phyloP scores from a whole-genome alignment of 2,797 vertebrate species.

The Notolepis coatsorum region DNA sequence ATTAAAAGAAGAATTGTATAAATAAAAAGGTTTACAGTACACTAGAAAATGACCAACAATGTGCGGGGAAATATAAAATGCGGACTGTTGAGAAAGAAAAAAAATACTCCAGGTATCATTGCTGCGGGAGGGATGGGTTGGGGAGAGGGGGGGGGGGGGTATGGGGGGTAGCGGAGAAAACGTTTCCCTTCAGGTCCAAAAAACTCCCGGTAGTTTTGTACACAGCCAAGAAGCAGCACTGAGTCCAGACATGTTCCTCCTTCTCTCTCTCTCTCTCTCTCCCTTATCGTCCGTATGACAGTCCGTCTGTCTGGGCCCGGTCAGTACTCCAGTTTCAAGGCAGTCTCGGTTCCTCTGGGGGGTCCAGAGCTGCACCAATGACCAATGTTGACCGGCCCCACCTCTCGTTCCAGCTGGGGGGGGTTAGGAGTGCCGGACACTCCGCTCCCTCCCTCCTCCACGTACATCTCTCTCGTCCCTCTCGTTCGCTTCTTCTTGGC shows the following conservation, averaged over 20 bases:
- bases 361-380: constrained; percentile 42
- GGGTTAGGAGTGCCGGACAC: constrained; percentile 22
- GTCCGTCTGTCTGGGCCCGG: constrained; percentile 43
- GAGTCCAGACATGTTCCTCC: constrained; percentile 54
- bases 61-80: constrained; percentile 76
- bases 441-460: constrained; percentile 61
- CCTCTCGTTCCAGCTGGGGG: constrained; percentile 29
- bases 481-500: constrained; percentile 57
- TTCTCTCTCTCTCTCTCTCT: constrained; percentile 20
- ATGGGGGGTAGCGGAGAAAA: background rate
- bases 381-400: constrained; percentile 38
- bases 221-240: constrained; percentile 68
- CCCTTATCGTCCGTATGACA: constrained; percentile 30
- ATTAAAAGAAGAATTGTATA: constrained; percentile 79
- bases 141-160: background rate
- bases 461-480: constrained; percentile 54
- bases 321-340: constrained; percentile 66
- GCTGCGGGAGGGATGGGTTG: constrained; percentile 40
- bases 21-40: constrained; percentile 82
- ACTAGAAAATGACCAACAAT: constrained; percentile 65
- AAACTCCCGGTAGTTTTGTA: constrained; percentile 47
- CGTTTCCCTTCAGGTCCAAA: constrained; percentile 50
- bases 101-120: constrained; percentile 59
- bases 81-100: constrained; percentile 58
- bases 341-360: constrained; percentile 46